phyloP scores from a whole-genome alignment of 1,140 invertebrate species.

The Papilio polyxenes region DNA sequence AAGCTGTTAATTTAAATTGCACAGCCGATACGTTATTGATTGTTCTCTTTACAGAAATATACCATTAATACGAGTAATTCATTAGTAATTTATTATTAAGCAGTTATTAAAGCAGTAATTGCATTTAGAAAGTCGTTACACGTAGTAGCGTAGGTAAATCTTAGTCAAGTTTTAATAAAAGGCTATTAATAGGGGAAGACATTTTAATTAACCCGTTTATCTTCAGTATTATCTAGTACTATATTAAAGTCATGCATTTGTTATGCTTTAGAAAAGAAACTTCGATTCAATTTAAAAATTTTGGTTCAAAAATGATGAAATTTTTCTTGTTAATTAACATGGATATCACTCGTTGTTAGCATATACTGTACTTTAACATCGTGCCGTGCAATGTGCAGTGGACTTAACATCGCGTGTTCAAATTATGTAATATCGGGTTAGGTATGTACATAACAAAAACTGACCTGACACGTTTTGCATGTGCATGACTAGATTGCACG shows the following conservation, averaged over 20 bases:
- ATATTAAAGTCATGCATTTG: neutral
- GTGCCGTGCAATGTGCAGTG: neutral
- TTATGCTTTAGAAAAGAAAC: neutral
- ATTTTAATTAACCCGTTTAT: neutral
- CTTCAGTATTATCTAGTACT: neutral
- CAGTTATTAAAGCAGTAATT: too few relatives aligned
- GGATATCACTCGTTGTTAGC: too few relatives aligned
- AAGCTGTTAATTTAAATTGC: conserved; percentile 22
- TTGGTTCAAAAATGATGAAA: neutral
- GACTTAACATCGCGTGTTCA: conserved; percentile 26
- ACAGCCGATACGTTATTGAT: conserved; percentile 6
- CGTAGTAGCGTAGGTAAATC: neutral
- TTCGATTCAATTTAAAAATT: neutral
- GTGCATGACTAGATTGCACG: neutral
- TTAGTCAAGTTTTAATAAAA: neutral
- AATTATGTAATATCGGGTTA: conserved; percentile 8
- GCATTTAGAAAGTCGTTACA: conserved; percentile 11
- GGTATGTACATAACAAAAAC: conserved; percentile 11
- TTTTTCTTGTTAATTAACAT: too few relatives aligned
- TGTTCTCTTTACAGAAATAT: conserved; percentile 4
- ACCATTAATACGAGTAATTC: neutral
- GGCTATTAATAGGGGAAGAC: neutral
- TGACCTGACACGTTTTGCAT: conserved; percentile 7
- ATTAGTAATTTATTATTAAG: too few relatives aligned
- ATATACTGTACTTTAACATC: neutral